Percentiles rank a stretch among this genome's conserved stretches.
Evolutionary conservation across 2,797 vertebrate genomes (phyloP).

Genomic region (Bryconaethiops microstoma): DNA sequence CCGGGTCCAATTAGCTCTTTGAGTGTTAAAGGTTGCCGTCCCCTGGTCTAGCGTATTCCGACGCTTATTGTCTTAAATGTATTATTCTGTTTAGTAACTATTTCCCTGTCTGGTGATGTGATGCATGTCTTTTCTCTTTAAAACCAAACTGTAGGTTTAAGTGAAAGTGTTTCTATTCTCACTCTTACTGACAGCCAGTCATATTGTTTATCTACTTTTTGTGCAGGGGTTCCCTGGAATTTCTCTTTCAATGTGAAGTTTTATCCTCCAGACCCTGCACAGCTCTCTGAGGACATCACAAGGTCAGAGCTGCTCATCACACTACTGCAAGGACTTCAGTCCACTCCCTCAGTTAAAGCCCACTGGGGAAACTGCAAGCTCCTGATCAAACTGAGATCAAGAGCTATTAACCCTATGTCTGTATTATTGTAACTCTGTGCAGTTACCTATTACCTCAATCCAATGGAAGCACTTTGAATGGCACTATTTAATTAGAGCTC

Average conservation of each 20-base stretch:
- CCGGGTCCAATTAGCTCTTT: too few species aligned
- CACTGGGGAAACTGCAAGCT: background rate
- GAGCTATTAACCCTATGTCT: slow-evolving; percentile 1
- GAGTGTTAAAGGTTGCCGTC: too few species aligned
- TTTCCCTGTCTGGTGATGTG: background rate
- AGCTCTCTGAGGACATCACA: slow-evolving; percentile 96
- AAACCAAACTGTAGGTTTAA: background rate
- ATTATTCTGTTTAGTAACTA: background rate
- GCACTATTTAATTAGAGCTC: background rate
- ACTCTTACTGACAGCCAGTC: background rate
- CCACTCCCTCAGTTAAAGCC: background rate
- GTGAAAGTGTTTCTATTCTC: background rate
- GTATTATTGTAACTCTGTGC: background rate
- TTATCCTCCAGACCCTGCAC: slow-evolving; percentile 93
- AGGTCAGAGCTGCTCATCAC: slow-evolving; percentile 74
- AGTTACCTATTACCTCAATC: background rate
- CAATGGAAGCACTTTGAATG: background rate
- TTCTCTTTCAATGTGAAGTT: slow-evolving; percentile 97
- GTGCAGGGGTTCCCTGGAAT: slow-evolving; percentile 90
- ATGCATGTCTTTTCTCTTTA: too few species aligned
- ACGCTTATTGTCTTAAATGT: background rate
- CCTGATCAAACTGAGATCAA: background rate
- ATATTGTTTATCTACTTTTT: slow-evolving; percentile 20
- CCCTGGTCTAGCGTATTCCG: too few species aligned
- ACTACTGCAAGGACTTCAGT: background rate